Base-by-base conservation (phyloP, 2,113 vertebrate species). In the Acinonyx jubatus region DNA sequence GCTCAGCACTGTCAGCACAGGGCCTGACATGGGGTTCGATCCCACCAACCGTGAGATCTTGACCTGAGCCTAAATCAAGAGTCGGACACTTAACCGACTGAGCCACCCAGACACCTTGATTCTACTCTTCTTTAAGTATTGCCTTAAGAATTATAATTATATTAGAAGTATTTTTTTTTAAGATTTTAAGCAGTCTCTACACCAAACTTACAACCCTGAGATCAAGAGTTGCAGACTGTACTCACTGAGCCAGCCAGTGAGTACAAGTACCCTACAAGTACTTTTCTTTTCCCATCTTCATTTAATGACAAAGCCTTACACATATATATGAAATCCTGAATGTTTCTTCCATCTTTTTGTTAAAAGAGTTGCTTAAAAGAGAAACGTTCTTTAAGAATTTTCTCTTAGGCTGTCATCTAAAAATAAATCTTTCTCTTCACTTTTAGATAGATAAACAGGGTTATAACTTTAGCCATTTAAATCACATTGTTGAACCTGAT, bases 401-500 rank as follows among this genome's bases (percentile, higher is more conserved):
- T 94, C 52, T 94, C 25, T 93, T 91, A 93, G 93, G 8, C 14
- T 94, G 45, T 33, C 16, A 65, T 86, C 45, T 48, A 61, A 80
- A 93, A 76, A 73, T 74, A 89, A 57, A 52, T 52, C 3, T n/a
- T n/a, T 68, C 10, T 71, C 15, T 91, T 93, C 73, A 73, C 65
- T 98, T 93, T 97, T 94, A 76, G 45, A 19, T 80, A 87, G 23
- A 63, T 52, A 48, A 83, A 89, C 27, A 95, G 19, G 50, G 88
- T 95, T 66, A 55, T 85, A 94, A 93, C 91, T 96, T 96, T 76
- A 95, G 13, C 27, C 82, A 63, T 89, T 87, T 78, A 93, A 85
- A 89, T 57, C 87, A 90, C 65, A 76, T 57, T 73, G 45, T 61
- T 55, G 69, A 85, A 33, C 14, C 80, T 74, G 21, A 45, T 27